Evolutionary conservation across 2,888 invertebrate genomes (phyloP), one percentile per base, ranked within the genome.

Genomic region (Phymatocera aterrima): DNA sequence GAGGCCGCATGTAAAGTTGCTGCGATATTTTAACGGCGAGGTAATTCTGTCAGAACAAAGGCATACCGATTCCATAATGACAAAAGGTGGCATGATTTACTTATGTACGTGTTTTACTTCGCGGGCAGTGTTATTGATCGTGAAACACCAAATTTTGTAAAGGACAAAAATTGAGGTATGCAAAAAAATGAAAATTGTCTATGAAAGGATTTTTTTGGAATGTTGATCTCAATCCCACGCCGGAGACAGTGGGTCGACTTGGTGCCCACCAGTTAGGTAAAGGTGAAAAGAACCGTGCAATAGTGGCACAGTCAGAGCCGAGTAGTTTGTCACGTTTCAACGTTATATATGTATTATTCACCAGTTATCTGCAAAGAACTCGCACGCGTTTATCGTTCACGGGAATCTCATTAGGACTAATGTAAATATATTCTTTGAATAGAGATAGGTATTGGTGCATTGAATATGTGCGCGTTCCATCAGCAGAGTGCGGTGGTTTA

Each of bases 331-430:
- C 46, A 43, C 10, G 68, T 68, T 68, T 68, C 46, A 10, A 68
- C 24, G 68, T 46, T 68, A n/a, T n/a, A n/a, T n/a, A n/a, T n/a
- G n/a, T n/a, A 51, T 51, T 28, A 72, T 51, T 51, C 72, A 37
- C 57, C 61, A 64, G 34, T 72, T 48, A 72, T 72, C 72, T 21
- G 48, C 21, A 15, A 37, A n/a, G 51, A 40, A 4, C n/a, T 18
- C 51, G n/a, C n/a, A n/a, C n/a, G n/a, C n/a, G n/a, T 18, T 48
- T 72, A 72, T 51, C 72, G 48, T 54, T 34, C 48, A 12, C 15
- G 21, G n/a, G 34, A 72, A 72, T 54, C 61, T 64, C 37, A 64
- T 64, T 34, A 37, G 18, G 34, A 12, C 24, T 28, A 4, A 10
- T 57, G 24, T 5, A 40, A 8, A 28, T 28, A 2, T 54, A 18